Evolutionary conservation across 2,888 invertebrate genomes (phyloP).

Genomic region (Diplazon laetatorius): DNA sequence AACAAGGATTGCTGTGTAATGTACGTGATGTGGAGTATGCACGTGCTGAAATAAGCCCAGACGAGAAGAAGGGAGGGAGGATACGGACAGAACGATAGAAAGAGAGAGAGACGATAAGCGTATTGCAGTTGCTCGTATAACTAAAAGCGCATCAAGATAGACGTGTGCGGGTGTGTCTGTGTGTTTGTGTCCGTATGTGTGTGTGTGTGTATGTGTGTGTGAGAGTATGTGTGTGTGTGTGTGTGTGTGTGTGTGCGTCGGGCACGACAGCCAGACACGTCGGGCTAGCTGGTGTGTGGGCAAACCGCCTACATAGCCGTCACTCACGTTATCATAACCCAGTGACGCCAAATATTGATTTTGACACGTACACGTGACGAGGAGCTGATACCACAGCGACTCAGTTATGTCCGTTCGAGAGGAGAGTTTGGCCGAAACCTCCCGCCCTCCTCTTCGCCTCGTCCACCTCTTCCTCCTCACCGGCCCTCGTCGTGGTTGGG

Average conservation of each 20-base stretch:
- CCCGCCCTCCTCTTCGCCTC: background rate
- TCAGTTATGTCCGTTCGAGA: slow-evolving; percentile 56
- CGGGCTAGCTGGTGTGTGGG: slow-evolving; percentile 46
- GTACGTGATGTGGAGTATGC: slow-evolving; percentile 31
- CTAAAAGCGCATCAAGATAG: slow-evolving; percentile 67
- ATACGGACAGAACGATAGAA: slow-evolving; percentile 64
- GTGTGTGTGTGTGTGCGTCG: no score
- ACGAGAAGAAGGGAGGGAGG: slow-evolving; percentile 51
- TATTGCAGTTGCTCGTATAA: slow-evolving; percentile 56
- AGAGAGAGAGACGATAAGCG: slow-evolving; percentile 32
- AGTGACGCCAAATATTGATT: slow-evolving; percentile 82
- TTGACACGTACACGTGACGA: slow-evolving; percentile 81
- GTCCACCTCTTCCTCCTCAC: no score
- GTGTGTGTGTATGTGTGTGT: background rate
- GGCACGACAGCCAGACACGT: slow-evolving; percentile 53
- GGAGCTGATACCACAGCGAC: slow-evolving; percentile 68
- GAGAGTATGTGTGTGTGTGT: slow-evolving; percentile 1
- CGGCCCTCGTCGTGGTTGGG: background rate
- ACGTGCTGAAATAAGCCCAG: slow-evolving; percentile 53
- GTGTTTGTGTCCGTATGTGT: background rate
- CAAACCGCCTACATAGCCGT: slow-evolving; percentile 49
- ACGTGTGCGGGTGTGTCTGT: slow-evolving; percentile 32
- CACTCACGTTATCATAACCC: slow-evolving; percentile 80
- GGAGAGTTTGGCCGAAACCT: slow-evolving; percentile 42
- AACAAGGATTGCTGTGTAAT: slow-evolving; percentile 25